Evolutionary conservation across 2,888 invertebrate genomes (phyloP).

Genomic region (Epinotia ramella): DNA sequence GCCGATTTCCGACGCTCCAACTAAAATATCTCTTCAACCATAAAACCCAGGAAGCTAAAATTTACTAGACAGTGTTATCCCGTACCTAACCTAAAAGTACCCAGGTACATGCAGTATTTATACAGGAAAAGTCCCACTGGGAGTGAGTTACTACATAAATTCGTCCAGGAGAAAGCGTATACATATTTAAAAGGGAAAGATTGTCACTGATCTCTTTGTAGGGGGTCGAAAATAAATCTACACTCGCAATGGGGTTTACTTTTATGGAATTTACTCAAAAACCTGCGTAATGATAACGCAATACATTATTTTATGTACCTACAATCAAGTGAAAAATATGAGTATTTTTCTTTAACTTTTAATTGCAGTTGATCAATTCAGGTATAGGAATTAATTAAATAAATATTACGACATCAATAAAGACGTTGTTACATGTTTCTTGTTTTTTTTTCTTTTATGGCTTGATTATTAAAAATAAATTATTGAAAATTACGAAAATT

Average conservation of each 20-base stretch:
- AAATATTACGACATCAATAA: neutral
- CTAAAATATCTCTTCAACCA: constrained; percentile 26
- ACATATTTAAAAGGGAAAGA: constrained; percentile 34
- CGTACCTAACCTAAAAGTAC: constrained; percentile 11
- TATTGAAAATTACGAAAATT: too few relatives aligned
- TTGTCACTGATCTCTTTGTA: constrained; percentile 39
- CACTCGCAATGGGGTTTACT: neutral
- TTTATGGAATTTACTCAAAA: neutral
- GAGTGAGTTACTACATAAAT: constrained; percentile 28
- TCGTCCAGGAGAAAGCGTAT: constrained; percentile 22
- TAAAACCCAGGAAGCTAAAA: constrained; percentile 34
- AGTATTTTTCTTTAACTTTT: too few relatives aligned
- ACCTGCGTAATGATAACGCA: neutral
- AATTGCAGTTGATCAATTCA: too few relatives aligned
- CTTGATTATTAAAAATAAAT: too few relatives aligned
- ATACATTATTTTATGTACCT: neutral
- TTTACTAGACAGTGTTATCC: constrained; percentile 26
- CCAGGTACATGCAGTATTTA: constrained; percentile 13
- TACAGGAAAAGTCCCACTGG: constrained; percentile 14
- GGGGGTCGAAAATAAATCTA: constrained; percentile 23
- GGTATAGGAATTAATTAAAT: too few relatives aligned
- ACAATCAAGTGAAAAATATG: neutral
- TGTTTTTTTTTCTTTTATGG: too few relatives aligned
- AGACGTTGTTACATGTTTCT: neutral
- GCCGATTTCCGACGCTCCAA: constrained; percentile 30